These are phyloP conservation scores for Acanthococcus lagerstroemiae DNA, from an alignment of 2,888 invertebrate species.

Conservation along the genomic window DNA sequence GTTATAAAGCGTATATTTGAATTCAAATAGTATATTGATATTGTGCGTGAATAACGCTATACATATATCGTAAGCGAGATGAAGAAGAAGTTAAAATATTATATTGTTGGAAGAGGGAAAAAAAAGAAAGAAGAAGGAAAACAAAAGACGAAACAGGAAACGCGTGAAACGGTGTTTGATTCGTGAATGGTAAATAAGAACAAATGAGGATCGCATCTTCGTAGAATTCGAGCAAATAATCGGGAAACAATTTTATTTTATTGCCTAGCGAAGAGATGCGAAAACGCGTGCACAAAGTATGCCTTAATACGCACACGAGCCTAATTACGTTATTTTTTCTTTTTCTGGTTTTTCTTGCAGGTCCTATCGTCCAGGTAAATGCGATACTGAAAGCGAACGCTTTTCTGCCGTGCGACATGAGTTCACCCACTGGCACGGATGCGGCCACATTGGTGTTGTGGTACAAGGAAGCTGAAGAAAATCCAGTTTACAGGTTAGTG, in stretches of 20 bases:
- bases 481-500: constrained; percentile 19
- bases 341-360: neutral
- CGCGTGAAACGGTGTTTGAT: neutral
- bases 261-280: too few relatives aligned
- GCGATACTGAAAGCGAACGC: constrained; percentile 1
- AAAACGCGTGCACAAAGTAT: too few relatives aligned
- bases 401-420: constrained; percentile 17
- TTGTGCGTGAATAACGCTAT: too few relatives aligned
- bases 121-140: too few relatives aligned
- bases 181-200: neutral
- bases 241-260: too few relatives aligned
- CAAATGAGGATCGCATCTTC: neutral
- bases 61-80: too few relatives aligned
- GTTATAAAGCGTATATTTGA: too few relatives aligned
- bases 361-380: constrained; percentile 5
- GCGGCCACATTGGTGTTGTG: constrained; percentile 6
- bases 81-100: too few relatives aligned
- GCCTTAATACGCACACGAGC: too few relatives aligned
- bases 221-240: too few relatives aligned
- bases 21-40: too few relatives aligned
- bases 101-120: too few relatives aligned
- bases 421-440: neutral
- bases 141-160: neutral
- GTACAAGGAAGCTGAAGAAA: constrained; percentile 18
- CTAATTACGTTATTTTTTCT: neutral